Evolutionary conservation across 2,113 vertebrate species (phyloP), one percentile per base, ranked within the genome.

Genomic region (Varanus salvator): DNA sequence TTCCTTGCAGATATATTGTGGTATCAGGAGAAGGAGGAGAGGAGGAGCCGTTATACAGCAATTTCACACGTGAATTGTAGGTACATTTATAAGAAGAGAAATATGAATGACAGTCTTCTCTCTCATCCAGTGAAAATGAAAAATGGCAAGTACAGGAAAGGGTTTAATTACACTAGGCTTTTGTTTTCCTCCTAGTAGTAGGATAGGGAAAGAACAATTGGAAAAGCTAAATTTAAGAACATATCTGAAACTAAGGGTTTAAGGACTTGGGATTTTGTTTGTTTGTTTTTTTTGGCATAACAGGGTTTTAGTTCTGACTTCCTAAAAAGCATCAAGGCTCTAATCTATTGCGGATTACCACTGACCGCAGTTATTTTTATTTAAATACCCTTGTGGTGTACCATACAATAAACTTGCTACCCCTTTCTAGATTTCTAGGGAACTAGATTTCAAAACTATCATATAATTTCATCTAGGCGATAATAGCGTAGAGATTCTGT

Each of bases 11-110:
- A 31, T 52, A 50, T 7, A 68, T 80, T 66, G 74, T 48, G 29
- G 38, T 80, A 52, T 50, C 11, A 75, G 6, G 29, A 60, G 38
- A 6, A 57, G 44, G 4, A 57, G 34, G 44, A 64, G 72, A 76
- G 85, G 60, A 86, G 72, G 50, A 86, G 72, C n/a, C 14, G 44
- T 23, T 60, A 64, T 77, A 86, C 52, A 77, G 52, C 72, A 86
- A 86, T 86, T 76, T 86, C 85, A 86, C 60, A 76, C 77, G 76
- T 86, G 85, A 76, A 76, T 34, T 86, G 54, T 76, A 76, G 50
- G 27, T 86, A 69, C 50, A 57, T 74, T 54, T 57, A 31, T 75
- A 74, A 54, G 38, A 85, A 84, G 84, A 29, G 11, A n/a, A 74
- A 8, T 72, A 85, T 85, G 50, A 72, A 54, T 72, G 4, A 44